phyloP scores from a whole-genome alignment of 2,797 vertebrate genomes.

The Cryptoprocta ferox region DNA sequence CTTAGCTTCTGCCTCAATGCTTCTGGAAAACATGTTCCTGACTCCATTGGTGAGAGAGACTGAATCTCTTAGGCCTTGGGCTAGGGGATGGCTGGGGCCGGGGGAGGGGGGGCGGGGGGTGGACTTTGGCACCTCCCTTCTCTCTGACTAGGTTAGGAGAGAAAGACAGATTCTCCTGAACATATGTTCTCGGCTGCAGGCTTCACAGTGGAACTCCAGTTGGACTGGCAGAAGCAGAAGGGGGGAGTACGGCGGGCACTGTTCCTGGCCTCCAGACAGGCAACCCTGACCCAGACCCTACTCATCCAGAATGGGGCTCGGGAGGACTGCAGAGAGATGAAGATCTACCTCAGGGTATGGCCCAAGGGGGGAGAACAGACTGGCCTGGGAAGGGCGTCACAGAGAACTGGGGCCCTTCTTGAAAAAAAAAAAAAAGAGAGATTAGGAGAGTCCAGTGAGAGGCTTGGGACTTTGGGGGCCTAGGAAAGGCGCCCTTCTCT shows the following conservation, averaged over 20 bases:
- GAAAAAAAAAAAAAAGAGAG: neutral
- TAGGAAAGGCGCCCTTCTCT: neutral
- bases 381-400: neutral
- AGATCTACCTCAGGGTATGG: constrained; percentile 93
- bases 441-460: neutral
- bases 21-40: constrained; percentile 93
- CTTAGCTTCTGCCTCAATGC: constrained; percentile 96
- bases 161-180: neutral
- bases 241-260: constrained; percentile 91
- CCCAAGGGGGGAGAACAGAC: fast-evolving
- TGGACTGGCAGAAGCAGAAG: constrained; percentile 93
- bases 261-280: constrained; percentile 90
- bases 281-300: constrained; percentile 86
- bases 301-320: constrained; percentile 86
- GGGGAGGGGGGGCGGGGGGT: neutral
- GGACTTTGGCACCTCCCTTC: neutral
- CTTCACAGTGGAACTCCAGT: constrained; percentile 93
- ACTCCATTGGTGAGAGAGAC: constrained; percentile 90
- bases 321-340: constrained; percentile 89
- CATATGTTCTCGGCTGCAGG: constrained; percentile 80
- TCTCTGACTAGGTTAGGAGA: neutral
- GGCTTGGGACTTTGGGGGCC: neutral
- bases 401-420: neutral
- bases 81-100: fast-evolving
- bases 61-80: neutral